Percentiles rank a stretch among this genome's conserved stretches.
Conservation (phyloP, 2,888 invertebrate species). For the Xestia sexstrigata region DNA sequence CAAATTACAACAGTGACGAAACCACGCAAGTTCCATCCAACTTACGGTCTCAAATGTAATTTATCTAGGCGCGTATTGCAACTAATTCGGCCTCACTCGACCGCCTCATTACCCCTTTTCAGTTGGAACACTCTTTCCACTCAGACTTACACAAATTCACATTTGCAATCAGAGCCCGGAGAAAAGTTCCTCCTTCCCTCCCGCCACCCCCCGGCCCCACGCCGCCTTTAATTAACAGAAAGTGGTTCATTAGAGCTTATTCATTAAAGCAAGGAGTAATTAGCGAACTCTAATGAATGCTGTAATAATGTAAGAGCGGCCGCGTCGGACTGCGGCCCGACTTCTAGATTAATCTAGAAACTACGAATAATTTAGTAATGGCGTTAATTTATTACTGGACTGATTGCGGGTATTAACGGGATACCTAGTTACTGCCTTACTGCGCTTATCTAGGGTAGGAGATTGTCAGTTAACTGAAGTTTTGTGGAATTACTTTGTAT, state of each 20-base stretch:
- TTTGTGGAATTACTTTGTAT: neutral
- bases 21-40: neutral
- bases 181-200: conserved; percentile 85
- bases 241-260: conserved; percentile 97
- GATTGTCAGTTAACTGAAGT: conserved; percentile 25
- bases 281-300: conserved; percentile 96
- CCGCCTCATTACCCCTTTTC: conserved; percentile 90
- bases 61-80: conserved; percentile 80
- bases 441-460: conserved; percentile 34
- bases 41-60: conserved; percentile 67
- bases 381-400: conserved; percentile 87
- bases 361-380: conserved; percentile 89
- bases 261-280: conserved; percentile 97
- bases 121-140: conserved; percentile 88
- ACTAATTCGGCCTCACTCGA: conserved; percentile 86
- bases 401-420: conserved; percentile 85
- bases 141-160: conserved; percentile 90
- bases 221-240: conserved; percentile 97
- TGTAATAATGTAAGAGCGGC: conserved; percentile 94
- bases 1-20: conserved; percentile 6
- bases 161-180: conserved; percentile 90
- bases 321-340: conserved; percentile 89
- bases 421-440: conserved; percentile 66
- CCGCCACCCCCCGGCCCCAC: conserved; percentile 74
- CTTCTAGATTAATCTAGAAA: conserved; percentile 90